Conservation (phyloP, 2,113 vertebrate species). For the Eubucco bourcierii region DNA sequence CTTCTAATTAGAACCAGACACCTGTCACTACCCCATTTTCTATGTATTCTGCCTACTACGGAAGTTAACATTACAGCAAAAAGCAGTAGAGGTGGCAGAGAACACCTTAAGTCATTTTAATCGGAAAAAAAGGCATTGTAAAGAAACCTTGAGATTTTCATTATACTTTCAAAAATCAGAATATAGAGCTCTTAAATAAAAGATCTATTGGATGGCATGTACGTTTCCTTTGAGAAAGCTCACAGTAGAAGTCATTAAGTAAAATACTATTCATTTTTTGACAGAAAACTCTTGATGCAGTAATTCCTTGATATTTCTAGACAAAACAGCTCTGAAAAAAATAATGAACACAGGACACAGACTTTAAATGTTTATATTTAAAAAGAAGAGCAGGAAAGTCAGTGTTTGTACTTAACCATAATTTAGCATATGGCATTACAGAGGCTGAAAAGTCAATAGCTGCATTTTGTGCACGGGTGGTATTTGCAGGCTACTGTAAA, state of each 20-base stretch:
- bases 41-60: not conserved
- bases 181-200: not conserved
- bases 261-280: not conserved
- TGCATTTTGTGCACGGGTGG: not conserved
- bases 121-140: not conserved
- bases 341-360: not conserved
- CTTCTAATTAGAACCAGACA: not conserved
- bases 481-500: not conserved
- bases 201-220: not conserved
- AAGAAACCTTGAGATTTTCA: not conserved
- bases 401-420: not conserved
- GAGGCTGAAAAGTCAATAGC: not conserved
- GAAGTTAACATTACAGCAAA: not conserved
- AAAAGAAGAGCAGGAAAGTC: not conserved
- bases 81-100: not conserved
- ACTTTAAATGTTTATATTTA: not conserved
- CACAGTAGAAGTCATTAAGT: not conserved
- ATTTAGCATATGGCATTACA: not conserved
- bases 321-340: not conserved
- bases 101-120: not conserved
- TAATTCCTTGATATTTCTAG: not conserved
- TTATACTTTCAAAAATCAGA: not conserved
- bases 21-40: not conserved
- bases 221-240: not conserved
- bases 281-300: not conserved